Conservation (phyloP, 2,888 invertebrate species). For the Melanotus villosus region DNA sequence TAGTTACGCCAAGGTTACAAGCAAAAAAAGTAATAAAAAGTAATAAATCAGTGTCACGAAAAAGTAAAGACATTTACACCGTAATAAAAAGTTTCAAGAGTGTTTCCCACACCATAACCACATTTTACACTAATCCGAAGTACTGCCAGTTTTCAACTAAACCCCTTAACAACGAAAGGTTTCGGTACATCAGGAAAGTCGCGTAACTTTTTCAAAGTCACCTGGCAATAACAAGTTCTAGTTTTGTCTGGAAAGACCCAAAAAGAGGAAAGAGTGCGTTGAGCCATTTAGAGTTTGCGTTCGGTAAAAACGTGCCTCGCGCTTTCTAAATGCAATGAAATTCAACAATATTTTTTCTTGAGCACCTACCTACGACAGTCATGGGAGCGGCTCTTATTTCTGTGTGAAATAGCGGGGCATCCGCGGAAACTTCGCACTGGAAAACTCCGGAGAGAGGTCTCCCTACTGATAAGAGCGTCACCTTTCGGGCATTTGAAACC, state of each 20-base stretch:
- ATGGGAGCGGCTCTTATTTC: constrained; percentile 75
- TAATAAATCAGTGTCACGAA: too few species aligned
- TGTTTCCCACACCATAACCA: too few species aligned
- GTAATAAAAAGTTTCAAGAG: too few species aligned
- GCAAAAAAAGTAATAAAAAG: too few species aligned
- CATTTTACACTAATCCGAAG: too few species aligned
- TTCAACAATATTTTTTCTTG: constrained; percentile 38
- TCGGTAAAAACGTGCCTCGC: constrained; percentile 30
- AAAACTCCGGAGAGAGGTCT: constrained; percentile 78
- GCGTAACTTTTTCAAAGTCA: constrained; percentile 35
- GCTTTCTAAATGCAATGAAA: constrained; percentile 33
- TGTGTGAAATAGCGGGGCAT: constrained; percentile 80
- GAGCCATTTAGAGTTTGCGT: constrained; percentile 32
- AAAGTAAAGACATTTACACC: too few species aligned
- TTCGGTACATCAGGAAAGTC: constrained; percentile 17
- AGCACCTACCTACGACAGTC: constrained; percentile 78
- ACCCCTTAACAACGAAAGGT: not conserved
- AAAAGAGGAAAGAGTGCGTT: constrained; percentile 26
- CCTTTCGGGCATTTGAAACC: constrained; percentile 78
- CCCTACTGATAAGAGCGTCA: constrained; percentile 77
- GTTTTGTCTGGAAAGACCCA: constrained; percentile 14
- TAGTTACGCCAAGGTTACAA: too few species aligned
- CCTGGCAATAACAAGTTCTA: constrained; percentile 27
- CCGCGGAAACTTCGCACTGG: constrained; percentile 83
- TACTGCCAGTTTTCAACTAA: too few species aligned